Conservation (phyloP, 2,797 vertebrate species). For the Hozukius guyotensis region DNA sequence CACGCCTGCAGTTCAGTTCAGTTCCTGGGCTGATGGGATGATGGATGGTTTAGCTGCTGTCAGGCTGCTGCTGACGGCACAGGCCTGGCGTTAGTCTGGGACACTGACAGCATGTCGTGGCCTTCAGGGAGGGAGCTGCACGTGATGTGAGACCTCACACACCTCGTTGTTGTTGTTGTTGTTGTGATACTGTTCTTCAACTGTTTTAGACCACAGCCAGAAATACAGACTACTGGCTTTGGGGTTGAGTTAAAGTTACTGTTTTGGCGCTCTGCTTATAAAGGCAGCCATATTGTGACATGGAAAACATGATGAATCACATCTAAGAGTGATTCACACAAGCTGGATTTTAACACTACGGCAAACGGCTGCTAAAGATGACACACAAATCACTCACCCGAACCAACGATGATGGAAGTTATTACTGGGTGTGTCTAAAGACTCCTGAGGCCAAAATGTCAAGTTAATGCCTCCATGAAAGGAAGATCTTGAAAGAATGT, state of each 20-base stretch:
- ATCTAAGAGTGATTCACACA: neutral
- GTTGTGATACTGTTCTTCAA: slow-evolving; percentile 15
- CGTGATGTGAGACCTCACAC: slow-evolving; percentile 18
- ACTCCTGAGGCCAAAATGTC: neutral
- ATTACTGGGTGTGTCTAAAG: neutral
- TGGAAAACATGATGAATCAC: neutral
- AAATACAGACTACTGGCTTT: neutral
- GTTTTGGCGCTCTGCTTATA: neutral
- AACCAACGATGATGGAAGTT: neutral
- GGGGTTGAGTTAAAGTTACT: neutral
- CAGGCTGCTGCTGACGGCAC: slow-evolving; percentile 18
- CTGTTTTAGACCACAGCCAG: neutral
- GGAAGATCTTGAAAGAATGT: neutral
- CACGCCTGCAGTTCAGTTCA: slow-evolving; percentile 14
- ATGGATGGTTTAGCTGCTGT: slow-evolving; percentile 17
- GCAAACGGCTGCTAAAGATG: neutral
- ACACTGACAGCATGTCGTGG: slow-evolving; percentile 52
- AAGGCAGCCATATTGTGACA: neutral
- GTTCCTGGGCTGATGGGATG: slow-evolving; percentile 10
- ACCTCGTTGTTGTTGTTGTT: slow-evolving; percentile 7
- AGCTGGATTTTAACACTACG: neutral
- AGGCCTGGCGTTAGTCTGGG: slow-evolving; percentile 23
- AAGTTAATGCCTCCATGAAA: neutral
- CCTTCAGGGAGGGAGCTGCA: slow-evolving; percentile 41
- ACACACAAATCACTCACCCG: neutral